Evolutionary conservation across 2,888 invertebrate species (phyloP).

Genomic region (Brachyptera risi): DNA sequence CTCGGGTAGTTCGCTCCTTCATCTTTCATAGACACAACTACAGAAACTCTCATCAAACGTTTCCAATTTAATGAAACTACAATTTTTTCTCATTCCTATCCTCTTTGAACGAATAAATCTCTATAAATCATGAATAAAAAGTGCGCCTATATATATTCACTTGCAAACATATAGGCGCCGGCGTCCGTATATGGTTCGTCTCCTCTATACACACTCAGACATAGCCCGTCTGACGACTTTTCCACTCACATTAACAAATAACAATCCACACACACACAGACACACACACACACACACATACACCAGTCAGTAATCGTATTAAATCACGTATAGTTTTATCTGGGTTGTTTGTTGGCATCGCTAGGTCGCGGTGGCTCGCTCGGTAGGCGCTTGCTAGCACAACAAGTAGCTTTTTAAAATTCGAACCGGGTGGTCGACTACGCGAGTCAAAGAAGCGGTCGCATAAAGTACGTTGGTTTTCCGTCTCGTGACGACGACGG

Average conservation of each 20-base stretch:
- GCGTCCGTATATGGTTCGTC: constrained; percentile 11
- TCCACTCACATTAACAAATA: neutral
- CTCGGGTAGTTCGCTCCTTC: too few relatives aligned
- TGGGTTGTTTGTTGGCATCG: constrained; percentile 4
- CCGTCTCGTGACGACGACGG: too few relatives aligned
- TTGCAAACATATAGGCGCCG: constrained; percentile 10
- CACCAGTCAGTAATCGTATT: constrained; percentile 2
- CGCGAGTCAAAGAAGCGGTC: too few relatives aligned
- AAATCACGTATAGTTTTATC: constrained; percentile 2
- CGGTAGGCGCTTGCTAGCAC: too few relatives aligned
- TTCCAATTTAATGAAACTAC: too few relatives aligned
- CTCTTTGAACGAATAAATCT: too few relatives aligned
- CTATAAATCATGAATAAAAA: too few relatives aligned
- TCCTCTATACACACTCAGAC: too few relatives aligned
- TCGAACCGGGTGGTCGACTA: constrained; percentile 12
- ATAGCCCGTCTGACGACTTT: neutral
- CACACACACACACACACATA: neutral
- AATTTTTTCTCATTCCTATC: too few relatives aligned
- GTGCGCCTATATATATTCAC: constrained; percentile 6
- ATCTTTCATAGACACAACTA: too few relatives aligned
- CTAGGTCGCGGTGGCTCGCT: too few relatives aligned
- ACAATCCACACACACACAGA: neutral
- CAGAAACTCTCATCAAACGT: too few relatives aligned
- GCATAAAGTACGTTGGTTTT: constrained; percentile 1
- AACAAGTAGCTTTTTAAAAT: constrained; percentile 15